Evolutionary conservation across 2,113 vertebrate species (phyloP).

Genomic region (Rutilus rutilus): DNA sequence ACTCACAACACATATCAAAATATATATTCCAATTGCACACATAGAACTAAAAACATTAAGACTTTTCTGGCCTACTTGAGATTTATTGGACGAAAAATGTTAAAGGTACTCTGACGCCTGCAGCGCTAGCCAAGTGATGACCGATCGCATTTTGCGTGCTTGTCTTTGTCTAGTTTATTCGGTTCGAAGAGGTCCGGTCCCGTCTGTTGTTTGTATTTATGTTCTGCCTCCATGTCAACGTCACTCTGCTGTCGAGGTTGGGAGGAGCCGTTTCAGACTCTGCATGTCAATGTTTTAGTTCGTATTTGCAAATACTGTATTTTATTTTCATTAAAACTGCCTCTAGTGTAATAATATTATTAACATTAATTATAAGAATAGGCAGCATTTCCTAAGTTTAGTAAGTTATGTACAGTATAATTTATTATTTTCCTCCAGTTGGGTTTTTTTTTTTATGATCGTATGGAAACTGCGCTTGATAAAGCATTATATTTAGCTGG

Average conservation of each 20-base stretch:
- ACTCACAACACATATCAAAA: neutral
- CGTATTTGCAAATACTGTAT: conserved; percentile 89
- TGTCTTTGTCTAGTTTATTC: neutral
- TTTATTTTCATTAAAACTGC: conserved; percentile 90
- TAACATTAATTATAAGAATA: conserved; percentile 92
- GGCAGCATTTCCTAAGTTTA: conserved; percentile 91
- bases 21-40: neutral
- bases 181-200: conserved; percentile 7
- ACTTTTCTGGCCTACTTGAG: conserved; percentile 14
- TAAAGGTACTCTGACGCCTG: conserved; percentile 21
- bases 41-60: neutral
- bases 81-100: neutral
- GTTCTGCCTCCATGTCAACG: conserved; percentile 65
- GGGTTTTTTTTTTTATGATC: conserved; percentile 84
- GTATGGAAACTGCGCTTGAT: conserved; percentile 82
- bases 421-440: conserved; percentile 86
- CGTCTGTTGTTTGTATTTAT: conserved; percentile 19
- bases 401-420: conserved; percentile 99
- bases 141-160: conserved; percentile 9
- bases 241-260: conserved; percentile 72
- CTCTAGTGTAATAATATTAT: conserved; percentile 95
- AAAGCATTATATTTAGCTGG: conserved; percentile 86
- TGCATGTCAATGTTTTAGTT: conserved; percentile 86
- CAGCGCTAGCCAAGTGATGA: conserved; percentile 22
- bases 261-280: conserved; percentile 81